A percentile compares a stretch with the other conserved stretches of the same genome.
Conservation (phyloP, 2,888 invertebrate genomes). For the Shargacucullia verbasci region DNA sequence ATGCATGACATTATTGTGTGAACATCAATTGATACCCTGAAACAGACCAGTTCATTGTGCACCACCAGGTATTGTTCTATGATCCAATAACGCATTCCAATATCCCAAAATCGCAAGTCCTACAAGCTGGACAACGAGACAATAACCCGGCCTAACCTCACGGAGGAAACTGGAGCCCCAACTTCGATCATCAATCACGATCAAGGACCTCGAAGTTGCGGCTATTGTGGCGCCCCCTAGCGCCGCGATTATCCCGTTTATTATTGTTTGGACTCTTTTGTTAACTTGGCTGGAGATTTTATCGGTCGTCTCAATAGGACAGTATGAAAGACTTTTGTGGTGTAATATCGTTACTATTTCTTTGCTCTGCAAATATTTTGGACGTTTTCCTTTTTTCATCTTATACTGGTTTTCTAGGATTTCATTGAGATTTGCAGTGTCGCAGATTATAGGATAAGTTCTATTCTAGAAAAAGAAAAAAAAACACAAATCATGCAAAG, state of each 20-base stretch:
- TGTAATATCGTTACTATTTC: constrained; percentile 28
- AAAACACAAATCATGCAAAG: no score
- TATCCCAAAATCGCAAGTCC: background rate
- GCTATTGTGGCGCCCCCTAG: constrained; percentile 57
- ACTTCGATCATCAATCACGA: constrained; percentile 63
- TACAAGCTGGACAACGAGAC: constrained; percentile 12
- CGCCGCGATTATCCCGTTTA: constrained; percentile 58
- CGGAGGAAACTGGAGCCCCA: constrained; percentile 25
- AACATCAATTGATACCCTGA: background rate
- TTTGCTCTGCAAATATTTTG: constrained; percentile 11
- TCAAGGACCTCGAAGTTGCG: constrained; percentile 60
- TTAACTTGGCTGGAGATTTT: constrained; percentile 52
- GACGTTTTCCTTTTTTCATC: background rate
- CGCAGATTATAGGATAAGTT: no score
- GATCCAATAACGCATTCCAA: background rate
- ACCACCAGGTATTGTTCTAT: background rate
- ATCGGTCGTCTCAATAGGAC: constrained; percentile 47
- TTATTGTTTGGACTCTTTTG: constrained; percentile 64
- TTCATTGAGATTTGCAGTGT: no score
- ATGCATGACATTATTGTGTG: background rate
- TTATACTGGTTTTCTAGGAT: constrained; percentile 4
- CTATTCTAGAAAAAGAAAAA: no score
- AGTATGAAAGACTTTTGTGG: constrained; percentile 21
- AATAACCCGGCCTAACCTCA: constrained; percentile 15
- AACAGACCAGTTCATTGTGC: background rate